phyloP scores from a whole-genome alignment of 1,140 invertebrate genomes.

The Drosophila hydei region DNA sequence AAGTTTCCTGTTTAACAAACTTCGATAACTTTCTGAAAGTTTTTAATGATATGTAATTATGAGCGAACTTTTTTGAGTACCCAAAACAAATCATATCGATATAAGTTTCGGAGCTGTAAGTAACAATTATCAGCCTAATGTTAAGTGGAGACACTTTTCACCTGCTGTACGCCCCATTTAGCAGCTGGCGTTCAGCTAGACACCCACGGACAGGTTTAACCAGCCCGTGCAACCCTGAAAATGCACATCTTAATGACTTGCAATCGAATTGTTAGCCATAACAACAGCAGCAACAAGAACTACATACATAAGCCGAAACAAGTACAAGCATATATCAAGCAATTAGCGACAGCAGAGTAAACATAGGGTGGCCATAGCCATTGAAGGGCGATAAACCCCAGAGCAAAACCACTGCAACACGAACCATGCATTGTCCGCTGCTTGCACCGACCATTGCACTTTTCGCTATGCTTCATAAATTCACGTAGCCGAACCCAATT shows the following conservation, averaged over 20 bases:
- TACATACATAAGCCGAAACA: conserved; percentile 32
- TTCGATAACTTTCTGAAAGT: too few relatives aligned
- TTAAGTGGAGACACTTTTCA: conserved; percentile 28
- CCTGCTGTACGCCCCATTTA: conserved; percentile 52
- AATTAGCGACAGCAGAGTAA: conserved; percentile 77
- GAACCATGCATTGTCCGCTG: conserved; percentile 27
- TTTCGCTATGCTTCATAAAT: conserved; percentile 75
- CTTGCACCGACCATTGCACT: conserved; percentile 56
- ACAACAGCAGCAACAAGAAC: conserved; percentile 41
- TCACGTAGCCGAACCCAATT: conserved; percentile 62
- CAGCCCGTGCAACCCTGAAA: conserved; percentile 14
- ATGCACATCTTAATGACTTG: conserved; percentile 51
- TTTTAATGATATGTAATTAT: too few relatives aligned
- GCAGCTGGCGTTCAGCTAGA: conserved; percentile 16
- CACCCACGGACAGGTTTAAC: neutral
- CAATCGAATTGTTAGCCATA: conserved; percentile 62
- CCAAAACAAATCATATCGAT: too few relatives aligned
- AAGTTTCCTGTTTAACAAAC: too few relatives aligned
- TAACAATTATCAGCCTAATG: too few relatives aligned
- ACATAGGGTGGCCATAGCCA: conserved; percentile 29
- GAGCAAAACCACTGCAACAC: conserved; percentile 16
- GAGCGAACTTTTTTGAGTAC: too few relatives aligned
- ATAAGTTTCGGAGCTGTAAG: too few relatives aligned
- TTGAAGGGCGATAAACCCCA: conserved; percentile 20
- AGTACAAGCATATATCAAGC: conserved; percentile 62